Base-by-base conservation (phyloP, 1,140 invertebrate genomes). In the Centruroides sculpturatus region DNA sequence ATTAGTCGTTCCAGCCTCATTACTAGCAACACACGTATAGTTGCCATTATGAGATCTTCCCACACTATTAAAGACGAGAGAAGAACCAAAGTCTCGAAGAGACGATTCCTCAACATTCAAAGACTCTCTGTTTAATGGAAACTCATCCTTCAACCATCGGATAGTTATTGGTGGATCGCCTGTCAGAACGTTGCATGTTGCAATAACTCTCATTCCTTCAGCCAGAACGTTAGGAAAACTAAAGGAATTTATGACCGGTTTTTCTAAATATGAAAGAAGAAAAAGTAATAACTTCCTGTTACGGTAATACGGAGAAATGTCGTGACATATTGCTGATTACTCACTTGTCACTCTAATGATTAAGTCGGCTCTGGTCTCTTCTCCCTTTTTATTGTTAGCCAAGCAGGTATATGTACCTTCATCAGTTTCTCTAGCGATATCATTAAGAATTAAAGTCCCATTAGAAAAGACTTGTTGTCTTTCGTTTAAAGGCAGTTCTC, bases 331-430 rank as follows among this genome's bases (percentile, higher is more conserved):
- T 35, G 48, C 3, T 10, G 49, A 35, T 47, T 52, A 66, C 78
- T 86, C 82, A 96, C 93, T 92, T 85, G 96, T 91, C 47, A 96
- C 90, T 84, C 87, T 86, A 56, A 97, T 85, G 81, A 92, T 89
- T 7, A 96, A 77, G 54, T 83, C 86, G 69, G 86, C 85, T 65
- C 86, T 79, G 46, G 86, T 87, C 63, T 83, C 88, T 76, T 92
- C 92, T 56, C 89, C 89, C 73, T 92, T 88, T 51, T 85, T 80
- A 74, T 92, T 94, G 67, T 85, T 84, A 12, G 91, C 92, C 6
- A 92, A 87, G 73, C 93, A 97, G 0, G 86, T 90, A 76, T 97
- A 97, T 1, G 85, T 86, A 3, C 92, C 92, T 72, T 94, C 89
- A 76, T 97, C 93, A 61, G 87, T 86, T 65, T 82, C 80, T 41